Evolutionary conservation across 1,140 invertebrate species (phyloP).

Genomic region (Mya arenaria): DNA sequence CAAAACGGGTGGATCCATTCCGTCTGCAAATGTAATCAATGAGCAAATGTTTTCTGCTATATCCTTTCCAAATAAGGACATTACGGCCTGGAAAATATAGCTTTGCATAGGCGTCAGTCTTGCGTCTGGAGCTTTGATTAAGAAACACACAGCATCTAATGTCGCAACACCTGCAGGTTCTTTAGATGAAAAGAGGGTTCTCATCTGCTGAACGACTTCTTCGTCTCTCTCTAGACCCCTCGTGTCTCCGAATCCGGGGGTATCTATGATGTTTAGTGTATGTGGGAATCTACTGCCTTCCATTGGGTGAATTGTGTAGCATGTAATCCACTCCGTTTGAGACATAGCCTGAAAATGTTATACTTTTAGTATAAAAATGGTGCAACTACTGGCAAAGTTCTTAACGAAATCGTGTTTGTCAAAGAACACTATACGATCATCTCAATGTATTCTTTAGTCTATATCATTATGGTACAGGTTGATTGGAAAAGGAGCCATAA

Average conservation of each 20-base stretch:
- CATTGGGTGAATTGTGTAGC: conserved; percentile 47
- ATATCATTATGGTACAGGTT: too few relatives aligned
- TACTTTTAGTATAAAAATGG: too few relatives aligned
- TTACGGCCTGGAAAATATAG: conserved; percentile 65
- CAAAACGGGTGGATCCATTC: conserved; percentile 55
- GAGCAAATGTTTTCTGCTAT: conserved; percentile 64
- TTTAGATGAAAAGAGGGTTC: conserved; percentile 51
- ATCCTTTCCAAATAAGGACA: conserved; percentile 69
- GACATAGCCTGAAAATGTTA: conserved; percentile 58
- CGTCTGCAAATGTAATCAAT: conserved; percentile 68
- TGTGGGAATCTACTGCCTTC: conserved; percentile 17
- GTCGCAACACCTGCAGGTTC: conserved; percentile 53
- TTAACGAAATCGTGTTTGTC: too few relatives aligned
- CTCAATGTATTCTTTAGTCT: too few relatives aligned
- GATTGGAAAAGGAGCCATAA: too few relatives aligned
- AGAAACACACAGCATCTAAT: conserved; percentile 64
- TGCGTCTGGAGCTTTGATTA: conserved; percentile 55
- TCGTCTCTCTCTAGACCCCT: conserved; percentile 60
- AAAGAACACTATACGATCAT: too few relatives aligned
- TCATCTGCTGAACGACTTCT: conserved; percentile 61
- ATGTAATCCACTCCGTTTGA: conserved; percentile 62
- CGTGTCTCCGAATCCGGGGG: conserved; percentile 63
- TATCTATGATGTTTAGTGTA: conserved; percentile 49
- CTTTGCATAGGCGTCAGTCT: conserved; percentile 51
- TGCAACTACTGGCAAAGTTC: too few relatives aligned